These are phyloP conservation scores for Darevskia mixta DNA, from an alignment of 2,797 vertebrate species.

Conservation along the genomic window DNA sequence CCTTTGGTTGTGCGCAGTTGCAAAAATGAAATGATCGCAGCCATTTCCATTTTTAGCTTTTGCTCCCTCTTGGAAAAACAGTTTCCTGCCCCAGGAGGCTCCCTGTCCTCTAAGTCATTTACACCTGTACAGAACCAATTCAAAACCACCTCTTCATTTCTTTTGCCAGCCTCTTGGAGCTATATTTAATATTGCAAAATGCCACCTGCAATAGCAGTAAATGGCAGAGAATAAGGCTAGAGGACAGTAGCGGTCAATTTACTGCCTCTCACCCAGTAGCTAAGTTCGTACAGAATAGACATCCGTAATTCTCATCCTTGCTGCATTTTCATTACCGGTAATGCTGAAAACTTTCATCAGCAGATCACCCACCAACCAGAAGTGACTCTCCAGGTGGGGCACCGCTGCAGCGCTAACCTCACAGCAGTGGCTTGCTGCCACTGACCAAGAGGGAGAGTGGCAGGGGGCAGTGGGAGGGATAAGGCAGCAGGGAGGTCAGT, in stretches of 20 bases:
- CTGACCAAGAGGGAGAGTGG: no score
- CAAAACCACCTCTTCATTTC: neutral
- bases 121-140: neutral
- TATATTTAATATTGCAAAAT: neutral
- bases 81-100: neutral
- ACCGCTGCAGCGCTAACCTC: no score
- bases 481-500: no score
- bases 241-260: accelerated
- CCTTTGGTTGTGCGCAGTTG: neutral
- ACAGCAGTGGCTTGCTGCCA: no score
- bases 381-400: no score
- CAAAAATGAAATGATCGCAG: neutral
- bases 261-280: no score
- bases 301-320: neutral
- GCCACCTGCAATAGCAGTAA: neutral
- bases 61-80: neutral
- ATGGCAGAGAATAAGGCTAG: accelerated
- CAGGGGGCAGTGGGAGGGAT: no score
- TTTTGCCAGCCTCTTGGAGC: neutral
- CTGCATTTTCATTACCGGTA: neutral
- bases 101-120: neutral
- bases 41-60: constrained; percentile 7
- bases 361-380: neutral
- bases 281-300: neutral
- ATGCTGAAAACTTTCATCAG: neutral